phyloP scores from a whole-genome alignment of 1,140 invertebrate species.

The Melitaea cinxia region DNA sequence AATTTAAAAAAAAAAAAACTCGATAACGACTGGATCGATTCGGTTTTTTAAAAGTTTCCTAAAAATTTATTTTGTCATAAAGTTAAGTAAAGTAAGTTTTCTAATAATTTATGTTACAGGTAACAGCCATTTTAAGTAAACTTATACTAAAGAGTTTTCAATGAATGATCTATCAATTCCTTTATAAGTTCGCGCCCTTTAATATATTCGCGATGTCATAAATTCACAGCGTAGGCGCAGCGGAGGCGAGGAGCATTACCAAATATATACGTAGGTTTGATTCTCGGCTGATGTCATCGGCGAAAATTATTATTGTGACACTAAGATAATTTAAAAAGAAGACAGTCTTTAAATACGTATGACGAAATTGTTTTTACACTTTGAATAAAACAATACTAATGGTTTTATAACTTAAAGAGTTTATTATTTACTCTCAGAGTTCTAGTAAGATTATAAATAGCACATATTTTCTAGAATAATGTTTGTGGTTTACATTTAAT shows the following conservation, averaged over 20 bases:
- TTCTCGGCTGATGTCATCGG: constrained; percentile 49
- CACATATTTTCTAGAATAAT: too few relatives aligned
- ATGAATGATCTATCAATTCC: background rate
- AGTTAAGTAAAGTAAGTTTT: too few relatives aligned
- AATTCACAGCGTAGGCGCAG: constrained; percentile 37
- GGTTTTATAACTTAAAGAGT: background rate
- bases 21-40: too few relatives aligned
- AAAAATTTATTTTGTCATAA: too few relatives aligned
- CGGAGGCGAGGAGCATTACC: constrained; percentile 47
- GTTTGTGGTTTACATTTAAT: too few relatives aligned
- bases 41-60: too few relatives aligned
- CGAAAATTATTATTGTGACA: constrained; percentile 16
- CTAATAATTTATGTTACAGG: background rate
- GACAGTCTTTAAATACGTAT: background rate
- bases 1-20: too few relatives aligned
- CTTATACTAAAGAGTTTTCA: too few relatives aligned
- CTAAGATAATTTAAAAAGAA: background rate
- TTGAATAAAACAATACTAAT: background rate
- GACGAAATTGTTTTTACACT: background rate
- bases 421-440: too few relatives aligned
- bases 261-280: constrained; percentile 49
- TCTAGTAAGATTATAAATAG: too few relatives aligned
- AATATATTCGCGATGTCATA: constrained; percentile 24
- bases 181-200: constrained; percentile 24
- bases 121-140: too few relatives aligned